Evolutionary conservation across 2,888 invertebrate genomes (phyloP), one percentile per base, ranked within the genome.

Genomic region (Candidula unifasciata): DNA sequence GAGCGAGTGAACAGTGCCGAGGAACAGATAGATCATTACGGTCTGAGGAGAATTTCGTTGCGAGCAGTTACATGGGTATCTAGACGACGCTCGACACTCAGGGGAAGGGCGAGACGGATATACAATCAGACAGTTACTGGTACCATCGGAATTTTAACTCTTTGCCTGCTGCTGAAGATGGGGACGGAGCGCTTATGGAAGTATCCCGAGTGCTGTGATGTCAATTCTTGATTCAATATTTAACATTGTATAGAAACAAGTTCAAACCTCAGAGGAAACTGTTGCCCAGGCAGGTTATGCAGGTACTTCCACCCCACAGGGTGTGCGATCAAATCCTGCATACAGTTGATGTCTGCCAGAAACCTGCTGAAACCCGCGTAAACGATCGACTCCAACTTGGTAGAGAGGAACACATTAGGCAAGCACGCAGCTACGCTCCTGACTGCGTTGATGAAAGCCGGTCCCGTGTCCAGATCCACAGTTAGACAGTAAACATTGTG

Each of bases 311-410:
- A 94, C 33, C 87, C 88, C 13, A 87, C 78, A 18, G 76, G 80
- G 10, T 74, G 74, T 1, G 85, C 84, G 18, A 92, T 30, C 16
- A 92, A 88, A 79, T 93, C 92, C 37, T 87, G 44, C 93, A 93
- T 93, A 85, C 94, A 94, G 85, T 92, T 93, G 13, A 93, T 86
- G 85, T 93, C 93, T 0, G 93, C 93, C 83, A 90, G 89, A 18
- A 94, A 88, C 8, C 93, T 89, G 2, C 90, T 88, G 85, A 91
- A 92, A 1, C 78, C 71, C 18, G 83, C 37, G 71, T 83, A 78
- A 18, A 83, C 71, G 37, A 79, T 79, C 8, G 54, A 69, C 37
- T 54, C 71, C 69, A 79, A 21, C 71, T 35, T 64, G 6, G n/a
- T 16, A 13, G 81, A 54, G 0, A 94, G 86, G 82, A 92, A 92